phyloP scores from a whole-genome alignment of 2,888 invertebrate genomes.

The Cynaeus angustus region DNA sequence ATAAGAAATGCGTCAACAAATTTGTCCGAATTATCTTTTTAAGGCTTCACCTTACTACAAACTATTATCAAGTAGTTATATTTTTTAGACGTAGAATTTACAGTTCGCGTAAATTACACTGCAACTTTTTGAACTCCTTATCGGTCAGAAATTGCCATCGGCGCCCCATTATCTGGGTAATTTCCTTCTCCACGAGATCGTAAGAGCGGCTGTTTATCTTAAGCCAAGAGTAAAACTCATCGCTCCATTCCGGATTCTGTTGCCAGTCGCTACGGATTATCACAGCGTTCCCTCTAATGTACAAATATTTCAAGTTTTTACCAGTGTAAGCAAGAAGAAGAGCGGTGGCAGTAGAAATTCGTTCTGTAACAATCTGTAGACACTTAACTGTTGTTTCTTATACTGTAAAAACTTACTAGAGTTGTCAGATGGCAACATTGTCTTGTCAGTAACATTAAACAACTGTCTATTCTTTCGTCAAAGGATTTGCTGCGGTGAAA shows the following conservation, averaged over 20 bases:
- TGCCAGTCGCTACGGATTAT: slow-evolving; percentile 83
- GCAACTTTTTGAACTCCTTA: slow-evolving; percentile 76
- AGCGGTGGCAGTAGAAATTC: slow-evolving; percentile 85
- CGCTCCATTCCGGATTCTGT: slow-evolving; percentile 78
- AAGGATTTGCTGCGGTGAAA: slow-evolving; percentile 81
- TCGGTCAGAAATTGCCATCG: slow-evolving; percentile 81
- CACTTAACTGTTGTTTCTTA: background rate
- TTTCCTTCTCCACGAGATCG: slow-evolving; percentile 78
- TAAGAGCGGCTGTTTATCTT: slow-evolving; percentile 77
- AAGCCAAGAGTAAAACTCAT: slow-evolving; percentile 80
- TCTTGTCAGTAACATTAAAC: slow-evolving; percentile 79
- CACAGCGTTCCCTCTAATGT: slow-evolving; percentile 82
- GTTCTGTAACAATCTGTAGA: slow-evolving; percentile 80
- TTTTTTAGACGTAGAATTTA: too few species aligned
- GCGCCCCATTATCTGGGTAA: slow-evolving; percentile 79
- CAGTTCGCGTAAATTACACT: slow-evolving; percentile 65
- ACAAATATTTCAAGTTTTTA: slow-evolving; percentile 76
- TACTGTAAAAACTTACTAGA: slow-evolving; percentile 73
- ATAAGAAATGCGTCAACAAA: slow-evolving; percentile 1
- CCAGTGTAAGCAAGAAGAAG: slow-evolving; percentile 80
- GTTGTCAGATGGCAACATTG: slow-evolving; percentile 81
- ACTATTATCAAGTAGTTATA: too few species aligned
- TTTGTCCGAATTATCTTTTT: too few species aligned
- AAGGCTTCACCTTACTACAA: too few species aligned
- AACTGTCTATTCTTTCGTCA: slow-evolving; percentile 80